Base-by-base conservation (phyloP, 2,888 invertebrate genomes). In the Beris morrisii region DNA sequence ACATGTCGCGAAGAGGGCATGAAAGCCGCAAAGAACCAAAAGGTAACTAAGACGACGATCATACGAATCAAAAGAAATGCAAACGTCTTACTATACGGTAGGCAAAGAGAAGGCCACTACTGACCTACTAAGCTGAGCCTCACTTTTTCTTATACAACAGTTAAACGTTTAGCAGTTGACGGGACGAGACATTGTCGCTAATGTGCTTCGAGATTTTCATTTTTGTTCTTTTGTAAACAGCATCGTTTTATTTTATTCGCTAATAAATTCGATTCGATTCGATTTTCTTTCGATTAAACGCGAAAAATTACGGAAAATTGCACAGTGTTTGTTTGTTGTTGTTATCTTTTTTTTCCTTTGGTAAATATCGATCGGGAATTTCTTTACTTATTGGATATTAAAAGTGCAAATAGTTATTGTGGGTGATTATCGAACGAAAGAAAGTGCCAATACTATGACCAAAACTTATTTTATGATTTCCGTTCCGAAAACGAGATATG, bases 101-200 rank as follows among this genome's bases (percentile, higher is more conserved):
- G 48, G 30, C 61, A 68, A 64, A 69, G 67, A 70, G 68, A 71
- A 71, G 74, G 74, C 76, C 77, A 78, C 78, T 76, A 78, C 78
- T 78, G 78, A 78, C 78, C 78, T 77, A 78, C 78, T 77, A 78
- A 77, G 71, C 52, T 61, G 38, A 70, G 68, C 68, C 72, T 72
- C 72, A 73, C 73, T 73, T 73, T 73, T 73, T 73, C 73, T 72
- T 73, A 48, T 57, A 64, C 71, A 71, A 72, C 73, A 72, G 72
- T 73, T 72, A 72, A 73, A 45, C 71, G 70, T 69, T 71, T 68
- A 72, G 70, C 71, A 70, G 66, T 71, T 71, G 71, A 71, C 71
- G 70, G 70, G 72, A 69, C 70, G 70, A 70, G 70, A 69, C 65
- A 67, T 58, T 67, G 65, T 69, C 63, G 58, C 63, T 65, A 65